Percentiles rank a stretch among this genome's conserved stretches.
Conservation (phyloP, 2,888 invertebrate species). For the Aromia moschata region DNA sequence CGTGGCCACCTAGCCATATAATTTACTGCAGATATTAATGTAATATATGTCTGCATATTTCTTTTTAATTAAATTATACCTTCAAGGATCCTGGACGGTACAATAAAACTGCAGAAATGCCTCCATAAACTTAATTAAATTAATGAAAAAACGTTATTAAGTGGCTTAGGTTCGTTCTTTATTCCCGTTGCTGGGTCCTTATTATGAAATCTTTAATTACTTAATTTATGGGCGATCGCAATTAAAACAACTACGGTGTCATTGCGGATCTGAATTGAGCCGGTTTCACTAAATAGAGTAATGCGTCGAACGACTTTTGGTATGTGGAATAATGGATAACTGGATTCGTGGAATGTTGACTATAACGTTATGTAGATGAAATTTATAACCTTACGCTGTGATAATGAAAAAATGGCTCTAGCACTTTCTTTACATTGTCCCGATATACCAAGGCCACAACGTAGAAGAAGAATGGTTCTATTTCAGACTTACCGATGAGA, state of each 20-base stretch:
- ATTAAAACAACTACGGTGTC: constrained; percentile 7
- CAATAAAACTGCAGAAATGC: constrained; percentile 43
- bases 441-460: too few relatives aligned
- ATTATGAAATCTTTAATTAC: constrained; percentile 18
- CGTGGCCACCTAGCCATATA: constrained; percentile 38
- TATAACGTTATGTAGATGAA: background rate
- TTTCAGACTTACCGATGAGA: too few relatives aligned
- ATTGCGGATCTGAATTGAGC: background rate
- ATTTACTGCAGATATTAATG: constrained; percentile 47
- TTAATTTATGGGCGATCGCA: constrained; percentile 16
- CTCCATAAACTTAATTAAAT: constrained; percentile 47
- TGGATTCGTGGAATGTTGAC: background rate
- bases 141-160: constrained; percentile 45
- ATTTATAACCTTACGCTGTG: too few relatives aligned
- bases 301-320: background rate
- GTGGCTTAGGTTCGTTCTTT: constrained; percentile 31
- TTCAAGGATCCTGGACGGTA: constrained; percentile 41
- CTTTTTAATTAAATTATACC: constrained; percentile 49
- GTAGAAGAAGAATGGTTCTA: too few relatives aligned
- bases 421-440: too few relatives aligned
- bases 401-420: too few relatives aligned
- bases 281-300: background rate
- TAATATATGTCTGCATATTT: constrained; percentile 49
- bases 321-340: background rate
- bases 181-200: background rate